phyloP scores from a whole-genome alignment of 2,888 invertebrate species.

The Torymus tubicola region DNA sequence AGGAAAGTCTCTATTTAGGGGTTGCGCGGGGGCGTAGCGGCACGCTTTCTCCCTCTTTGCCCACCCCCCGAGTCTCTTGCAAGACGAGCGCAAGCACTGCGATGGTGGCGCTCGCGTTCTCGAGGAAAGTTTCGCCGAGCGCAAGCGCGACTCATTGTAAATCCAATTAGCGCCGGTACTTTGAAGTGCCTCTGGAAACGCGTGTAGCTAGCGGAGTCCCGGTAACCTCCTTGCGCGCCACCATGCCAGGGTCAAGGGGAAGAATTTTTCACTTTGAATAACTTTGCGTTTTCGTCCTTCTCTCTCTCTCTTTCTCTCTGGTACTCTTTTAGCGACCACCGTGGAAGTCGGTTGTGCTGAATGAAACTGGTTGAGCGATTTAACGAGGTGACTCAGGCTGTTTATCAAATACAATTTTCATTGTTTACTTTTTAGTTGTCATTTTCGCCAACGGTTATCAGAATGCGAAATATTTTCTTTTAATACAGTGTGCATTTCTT shows the following conservation, averaged over 20 bases:
- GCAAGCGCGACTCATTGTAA: constrained; percentile 67
- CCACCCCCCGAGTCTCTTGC: background rate
- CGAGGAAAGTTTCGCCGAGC: constrained; percentile 55
- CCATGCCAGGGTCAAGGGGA: constrained; percentile 59
- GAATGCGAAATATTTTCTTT: no score
- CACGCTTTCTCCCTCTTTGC: constrained; percentile 25
- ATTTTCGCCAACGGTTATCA: no score
- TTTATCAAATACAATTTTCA: no score
- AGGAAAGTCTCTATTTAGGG: constrained; percentile 47
- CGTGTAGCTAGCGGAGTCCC: constrained; percentile 44
- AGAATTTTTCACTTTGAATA: constrained; percentile 59
- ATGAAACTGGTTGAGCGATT: no score
- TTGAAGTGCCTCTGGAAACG: constrained; percentile 65
- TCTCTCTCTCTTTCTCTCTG: background rate
- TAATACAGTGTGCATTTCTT: background rate
- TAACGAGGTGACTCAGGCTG: no score
- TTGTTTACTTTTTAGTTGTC: no score
- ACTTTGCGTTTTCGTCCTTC: constrained; percentile 40
- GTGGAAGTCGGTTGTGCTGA: no score
- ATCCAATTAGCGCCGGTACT: constrained; percentile 70
- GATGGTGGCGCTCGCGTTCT: background rate
- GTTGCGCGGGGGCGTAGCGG: constrained; percentile 1
- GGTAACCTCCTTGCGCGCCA: constrained; percentile 49
- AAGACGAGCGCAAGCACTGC: constrained; percentile 21
- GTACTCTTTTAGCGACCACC: no score